These are phyloP conservation scores for Sebastes miniatus DNA, from an alignment of 2,797 vertebrate species.

Conservation along the genomic window DNA sequence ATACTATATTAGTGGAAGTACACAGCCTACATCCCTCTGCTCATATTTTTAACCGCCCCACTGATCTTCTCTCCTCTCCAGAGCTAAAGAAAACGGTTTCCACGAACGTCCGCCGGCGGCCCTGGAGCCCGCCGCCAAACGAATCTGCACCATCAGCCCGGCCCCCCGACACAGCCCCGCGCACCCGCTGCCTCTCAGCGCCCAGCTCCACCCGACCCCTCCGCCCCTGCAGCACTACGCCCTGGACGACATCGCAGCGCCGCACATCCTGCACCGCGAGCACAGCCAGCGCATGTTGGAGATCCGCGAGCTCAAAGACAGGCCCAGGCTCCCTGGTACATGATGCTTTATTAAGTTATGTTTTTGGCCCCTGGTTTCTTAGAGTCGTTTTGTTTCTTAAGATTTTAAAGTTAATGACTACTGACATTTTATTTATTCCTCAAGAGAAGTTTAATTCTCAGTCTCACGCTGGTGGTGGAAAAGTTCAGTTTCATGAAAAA, in stretches of 20 bases:
- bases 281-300: constrained; percentile 91
- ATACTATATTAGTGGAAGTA: too few species aligned
- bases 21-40: not conserved
- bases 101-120: constrained; percentile 88
- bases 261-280: constrained; percentile 89
- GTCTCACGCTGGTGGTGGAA: not conserved
- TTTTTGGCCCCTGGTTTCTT: not conserved
- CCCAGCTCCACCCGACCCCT: constrained; percentile 94
- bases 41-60: not conserved
- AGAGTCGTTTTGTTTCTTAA: not conserved
- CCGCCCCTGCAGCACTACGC: constrained; percentile 97
- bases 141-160: constrained; percentile 98
- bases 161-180: constrained; percentile 97
- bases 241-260: constrained; percentile 93
- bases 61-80: constrained; percentile 21
- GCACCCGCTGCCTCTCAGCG: constrained; percentile 87
- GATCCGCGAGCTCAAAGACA: constrained; percentile 92
- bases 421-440: not conserved
- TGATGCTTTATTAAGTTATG: not conserved
- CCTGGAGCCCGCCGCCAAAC: constrained; percentile 91
- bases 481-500: not conserved
- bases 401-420: not conserved
- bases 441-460: not conserved
- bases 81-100: constrained; percentile 90
- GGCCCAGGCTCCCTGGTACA: constrained; percentile 85